Base-by-base conservation (phyloP, 2,888 invertebrate genomes). In the Lithophane leautieri region DNA sequence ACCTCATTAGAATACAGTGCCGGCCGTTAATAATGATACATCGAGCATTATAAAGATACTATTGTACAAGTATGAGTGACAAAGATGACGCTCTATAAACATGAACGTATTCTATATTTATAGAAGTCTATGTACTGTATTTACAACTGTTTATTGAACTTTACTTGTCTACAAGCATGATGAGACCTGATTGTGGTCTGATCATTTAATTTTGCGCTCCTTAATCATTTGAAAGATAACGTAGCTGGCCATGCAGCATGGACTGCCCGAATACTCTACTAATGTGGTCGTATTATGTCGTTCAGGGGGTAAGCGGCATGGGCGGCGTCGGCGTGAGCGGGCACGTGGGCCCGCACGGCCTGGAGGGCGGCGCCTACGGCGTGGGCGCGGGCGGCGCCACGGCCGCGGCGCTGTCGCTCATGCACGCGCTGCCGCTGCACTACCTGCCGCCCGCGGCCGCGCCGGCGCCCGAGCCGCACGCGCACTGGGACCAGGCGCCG, bases 371-470 rank as follows among this genome's bases (percentile, higher is more conserved):
- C 76, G 85, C 71, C 42, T 84, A 86, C 83, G 86, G 85, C 67
- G 88, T 71, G 63, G 91, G 84, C 16, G 89, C 73, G 63, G 91
- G 84, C 81, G 92, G 92, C 83, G 90, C 90, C 67, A 90, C 91
- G 79, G 90, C 91, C 42, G 92, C 91, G 50, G 91, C 92, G 87
- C 94, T 96, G 86, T 94, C 95, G 81, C 94, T 95, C 56, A 95
- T 95, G 95, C 95, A 95, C 93, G 93, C 94, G 89, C 92, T 95
- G 92, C 96, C 95, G 89, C 93, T 95, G 92, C 95, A 94, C 90
- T 95, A 94, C 94, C 91, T 96, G 94, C 94, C 93, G 91, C 91
- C 93, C 83, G 91, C 86, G 88, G 89, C 86, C 88, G 89, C 90
- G 88, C 90, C 85, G 84, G 89, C 91, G 90, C 91, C 91, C 90